A percentile compares a stretch with the other conserved stretches of the same genome.
phyloP scores from a whole-genome alignment of 2,113 vertebrate genomes.

The Ascaphus truei region DNA sequence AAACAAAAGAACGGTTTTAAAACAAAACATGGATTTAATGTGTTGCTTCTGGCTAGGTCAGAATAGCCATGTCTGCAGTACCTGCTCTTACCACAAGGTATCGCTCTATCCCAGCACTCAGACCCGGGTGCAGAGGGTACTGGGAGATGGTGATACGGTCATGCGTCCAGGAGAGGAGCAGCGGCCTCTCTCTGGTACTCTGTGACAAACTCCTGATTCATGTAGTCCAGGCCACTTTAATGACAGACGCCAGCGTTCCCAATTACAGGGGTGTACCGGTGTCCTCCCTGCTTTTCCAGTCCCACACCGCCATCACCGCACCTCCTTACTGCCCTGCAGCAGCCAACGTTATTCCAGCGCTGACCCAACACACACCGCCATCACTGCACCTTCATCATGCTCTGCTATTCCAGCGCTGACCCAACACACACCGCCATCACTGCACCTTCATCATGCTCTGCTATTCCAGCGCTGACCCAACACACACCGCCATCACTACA shows the following conservation, averaged over 20 bases:
- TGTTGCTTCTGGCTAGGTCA: too few relatives aligned
- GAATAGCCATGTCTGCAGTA: too few relatives aligned
- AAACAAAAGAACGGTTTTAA: too few relatives aligned
- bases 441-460: too few relatives aligned
- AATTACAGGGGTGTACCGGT: constrained; percentile 19
- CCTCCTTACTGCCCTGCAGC: background rate
- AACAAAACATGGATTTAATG: too few relatives aligned
- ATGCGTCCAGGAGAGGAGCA: background rate
- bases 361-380: too few relatives aligned
- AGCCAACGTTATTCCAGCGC: too few relatives aligned
- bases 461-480: too few relatives aligned
- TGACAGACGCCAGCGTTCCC: background rate
- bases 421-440: too few relatives aligned
- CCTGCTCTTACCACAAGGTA: background rate
- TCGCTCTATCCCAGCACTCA: background rate
- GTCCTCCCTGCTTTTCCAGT: background rate
- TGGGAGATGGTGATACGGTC: background rate
- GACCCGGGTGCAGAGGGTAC: background rate
- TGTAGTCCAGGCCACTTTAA: constrained; percentile 7
- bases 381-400: too few relatives aligned
- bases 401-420: too few relatives aligned
- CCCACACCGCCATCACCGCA: background rate
- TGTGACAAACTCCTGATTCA: background rate
- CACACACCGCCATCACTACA: too few relatives aligned
- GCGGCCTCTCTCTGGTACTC: background rate